Conservation (phyloP, 2,888 invertebrate species). For the Drosophila sordidula region DNA sequence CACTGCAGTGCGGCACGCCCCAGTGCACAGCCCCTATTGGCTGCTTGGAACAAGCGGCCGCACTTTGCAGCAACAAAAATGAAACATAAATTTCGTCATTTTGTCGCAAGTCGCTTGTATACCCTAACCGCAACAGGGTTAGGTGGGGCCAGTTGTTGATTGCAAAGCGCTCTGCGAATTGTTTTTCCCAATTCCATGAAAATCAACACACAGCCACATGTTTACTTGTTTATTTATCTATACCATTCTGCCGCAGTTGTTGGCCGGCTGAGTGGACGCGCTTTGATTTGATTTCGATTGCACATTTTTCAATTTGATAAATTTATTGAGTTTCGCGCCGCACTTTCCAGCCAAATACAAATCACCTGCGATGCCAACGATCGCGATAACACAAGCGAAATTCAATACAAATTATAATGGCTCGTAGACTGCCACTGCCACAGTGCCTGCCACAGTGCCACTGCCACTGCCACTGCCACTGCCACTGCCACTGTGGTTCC, state of each 20-base stretch:
- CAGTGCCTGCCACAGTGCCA: slow-evolving; percentile 24
- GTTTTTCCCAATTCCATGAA: slow-evolving; percentile 64
- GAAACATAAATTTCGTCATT: slow-evolving; percentile 78
- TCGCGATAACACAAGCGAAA: slow-evolving; percentile 63
- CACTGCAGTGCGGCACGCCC: slow-evolving; percentile 41
- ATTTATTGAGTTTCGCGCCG: slow-evolving; percentile 60
- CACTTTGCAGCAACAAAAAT: slow-evolving; percentile 70
- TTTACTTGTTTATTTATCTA: slow-evolving; percentile 37
- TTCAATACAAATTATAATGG: slow-evolving; percentile 74
- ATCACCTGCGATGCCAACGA: slow-evolving; percentile 57
- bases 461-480: slow-evolving; percentile 17
- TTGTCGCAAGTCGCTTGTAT: slow-evolving; percentile 64
- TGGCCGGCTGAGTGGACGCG: slow-evolving; percentile 10
- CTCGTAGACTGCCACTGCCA: slow-evolving; percentile 24
- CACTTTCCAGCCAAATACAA: slow-evolving; percentile 56
- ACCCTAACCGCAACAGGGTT: slow-evolving; percentile 44
- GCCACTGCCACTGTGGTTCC: slow-evolving; percentile 16
- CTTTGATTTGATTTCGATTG: slow-evolving; percentile 78
- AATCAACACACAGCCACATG: slow-evolving; percentile 49
- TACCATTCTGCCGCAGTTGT: not conserved
- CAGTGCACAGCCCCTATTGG: slow-evolving; percentile 37
- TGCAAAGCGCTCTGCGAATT: slow-evolving; percentile 71
- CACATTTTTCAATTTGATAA: slow-evolving; percentile 77
- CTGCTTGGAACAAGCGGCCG: slow-evolving; percentile 35
- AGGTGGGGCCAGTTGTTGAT: slow-evolving; percentile 57